Evolutionary conservation across 1,140 invertebrate genomes (phyloP).

Genomic region (Acromyrmex heyeri): DNA sequence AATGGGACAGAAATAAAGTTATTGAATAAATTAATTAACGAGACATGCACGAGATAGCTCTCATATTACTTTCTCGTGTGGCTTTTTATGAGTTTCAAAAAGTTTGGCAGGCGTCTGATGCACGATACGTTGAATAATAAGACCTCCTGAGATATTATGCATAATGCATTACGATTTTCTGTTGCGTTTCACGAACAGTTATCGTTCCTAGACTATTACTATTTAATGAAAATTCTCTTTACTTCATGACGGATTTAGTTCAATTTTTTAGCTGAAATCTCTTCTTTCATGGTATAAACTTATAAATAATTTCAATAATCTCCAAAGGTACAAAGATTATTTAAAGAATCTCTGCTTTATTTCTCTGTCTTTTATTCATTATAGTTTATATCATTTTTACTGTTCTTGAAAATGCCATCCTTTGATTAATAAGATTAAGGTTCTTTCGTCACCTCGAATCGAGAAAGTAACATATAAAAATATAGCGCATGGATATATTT

Average conservation of each 20-base stretch:
- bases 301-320: slow-evolving; percentile 4
- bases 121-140: slow-evolving; percentile 5
- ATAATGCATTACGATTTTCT: slow-evolving; percentile 38
- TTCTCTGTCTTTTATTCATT: background rate
- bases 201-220: background rate
- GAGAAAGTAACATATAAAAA: background rate
- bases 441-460: background rate
- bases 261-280: slow-evolving; percentile 19
- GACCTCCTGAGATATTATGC: background rate
- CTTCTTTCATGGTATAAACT: slow-evolving; percentile 2
- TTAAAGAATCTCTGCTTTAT: background rate
- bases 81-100: slow-evolving; percentile 24
- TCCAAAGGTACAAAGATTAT: background rate
- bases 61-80: background rate
- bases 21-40: slow-evolving; percentile 42
- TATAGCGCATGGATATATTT: too few relatives aligned
- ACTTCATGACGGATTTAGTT: slow-evolving; percentile 6
- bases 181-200: background rate
- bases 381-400: slow-evolving; percentile 23
- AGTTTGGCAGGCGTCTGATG: slow-evolving; percentile 13
- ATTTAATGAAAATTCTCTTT: slow-evolving; percentile 40
- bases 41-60: background rate
- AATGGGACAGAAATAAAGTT: background rate
- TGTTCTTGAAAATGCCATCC: background rate
- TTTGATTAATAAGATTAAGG: background rate